Conservation (phyloP, 2,888 invertebrate species). For the Cheilosia vulpina region DNA sequence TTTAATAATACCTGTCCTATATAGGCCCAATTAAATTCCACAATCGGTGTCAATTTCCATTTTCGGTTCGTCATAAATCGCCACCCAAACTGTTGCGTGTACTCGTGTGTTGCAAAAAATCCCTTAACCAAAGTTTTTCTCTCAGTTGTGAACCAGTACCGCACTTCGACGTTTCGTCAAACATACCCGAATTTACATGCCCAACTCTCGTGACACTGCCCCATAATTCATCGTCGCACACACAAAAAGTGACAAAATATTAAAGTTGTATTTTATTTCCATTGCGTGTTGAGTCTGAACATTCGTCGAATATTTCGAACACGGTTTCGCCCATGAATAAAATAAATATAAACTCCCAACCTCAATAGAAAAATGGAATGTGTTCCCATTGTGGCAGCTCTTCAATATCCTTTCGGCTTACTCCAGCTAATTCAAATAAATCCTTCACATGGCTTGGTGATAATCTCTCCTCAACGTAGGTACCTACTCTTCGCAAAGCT, state of each 20-base stretch:
- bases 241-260: conserved; percentile 20
- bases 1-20: too few relatives aligned
- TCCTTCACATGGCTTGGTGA: conserved; percentile 13
- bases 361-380: neutral
- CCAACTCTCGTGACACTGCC: neutral
- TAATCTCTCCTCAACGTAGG: conserved; percentile 1
- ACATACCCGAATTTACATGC: neutral
- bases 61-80: too few relatives aligned
- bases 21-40: too few relatives aligned
- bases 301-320: conserved; percentile 20
- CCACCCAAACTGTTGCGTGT: too few relatives aligned
- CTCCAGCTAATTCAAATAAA: conserved; percentile 52
- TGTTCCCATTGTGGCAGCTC: neutral
- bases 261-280: conserved; percentile 24
- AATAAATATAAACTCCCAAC: neutral
- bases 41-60: too few relatives aligned
- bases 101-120: too few relatives aligned
- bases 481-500: too few relatives aligned
- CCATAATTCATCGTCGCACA: neutral
- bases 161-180: neutral
- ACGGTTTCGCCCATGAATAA: too few relatives aligned
- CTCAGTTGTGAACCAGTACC: neutral
- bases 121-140: too few relatives aligned
- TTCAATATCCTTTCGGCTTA: conserved; percentile 9
- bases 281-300: conserved; percentile 23